A percentile compares a stretch with the other conserved stretches of the same genome.
Evolutionary conservation across 2,113 vertebrate species (phyloP).

Genomic region (Psilopogon haemacephalus): DNA sequence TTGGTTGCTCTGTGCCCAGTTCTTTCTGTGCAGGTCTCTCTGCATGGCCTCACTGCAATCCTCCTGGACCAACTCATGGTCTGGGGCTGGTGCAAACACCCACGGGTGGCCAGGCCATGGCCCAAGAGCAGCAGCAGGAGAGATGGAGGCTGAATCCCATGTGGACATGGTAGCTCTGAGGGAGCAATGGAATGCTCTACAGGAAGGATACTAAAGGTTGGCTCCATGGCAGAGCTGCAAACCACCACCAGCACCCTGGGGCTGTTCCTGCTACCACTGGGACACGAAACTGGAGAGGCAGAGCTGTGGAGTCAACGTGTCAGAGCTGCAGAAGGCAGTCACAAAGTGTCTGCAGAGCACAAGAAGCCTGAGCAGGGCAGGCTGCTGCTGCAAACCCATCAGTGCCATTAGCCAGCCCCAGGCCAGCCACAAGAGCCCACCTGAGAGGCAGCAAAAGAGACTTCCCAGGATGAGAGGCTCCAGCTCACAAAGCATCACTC

Average conservation of each 20-base stretch:
- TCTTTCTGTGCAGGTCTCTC: no score
- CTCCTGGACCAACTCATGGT: not conserved
- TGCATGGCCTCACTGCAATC: not conserved
- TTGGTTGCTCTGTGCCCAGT: no score
- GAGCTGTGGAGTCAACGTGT: not conserved
- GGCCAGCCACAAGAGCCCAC: accelerated
- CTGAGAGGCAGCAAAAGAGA: not conserved
- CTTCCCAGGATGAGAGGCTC: not conserved
- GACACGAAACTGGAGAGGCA: not conserved
- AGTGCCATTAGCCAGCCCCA: not conserved
- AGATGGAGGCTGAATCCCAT: not conserved
- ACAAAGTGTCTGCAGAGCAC: not conserved
- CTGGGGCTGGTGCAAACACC: not conserved
- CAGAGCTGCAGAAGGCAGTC: not conserved
- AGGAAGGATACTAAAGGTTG: no score
- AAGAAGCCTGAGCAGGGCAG: not conserved
- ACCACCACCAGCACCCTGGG: not conserved
- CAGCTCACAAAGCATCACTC: not conserved
- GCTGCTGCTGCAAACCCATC: not conserved
- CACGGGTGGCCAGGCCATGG: accelerated
- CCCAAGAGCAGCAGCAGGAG: accelerated
- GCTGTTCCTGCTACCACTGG: not conserved
- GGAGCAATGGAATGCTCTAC: not conserved
- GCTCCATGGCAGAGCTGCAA: not conserved
- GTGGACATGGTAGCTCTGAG: not conserved